Conservation (phyloP, 1,140 invertebrate genomes). For the Yoshiicerus persimilis region DNA sequence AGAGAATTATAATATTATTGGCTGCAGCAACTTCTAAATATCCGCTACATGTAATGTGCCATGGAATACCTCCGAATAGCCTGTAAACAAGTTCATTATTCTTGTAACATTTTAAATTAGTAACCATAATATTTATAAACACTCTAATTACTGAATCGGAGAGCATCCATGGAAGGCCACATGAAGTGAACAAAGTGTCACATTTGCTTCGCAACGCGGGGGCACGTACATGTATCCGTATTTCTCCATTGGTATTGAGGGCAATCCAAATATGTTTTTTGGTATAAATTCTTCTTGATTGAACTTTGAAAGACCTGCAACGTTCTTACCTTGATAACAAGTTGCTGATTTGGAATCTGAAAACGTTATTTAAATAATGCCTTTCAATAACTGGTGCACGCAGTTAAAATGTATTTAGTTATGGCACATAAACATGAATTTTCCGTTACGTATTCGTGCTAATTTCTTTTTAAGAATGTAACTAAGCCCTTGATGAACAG, state of each 20-base stretch:
- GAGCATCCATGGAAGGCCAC: slow-evolving; percentile 43
- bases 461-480: slow-evolving; percentile 35
- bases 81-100: not conserved
- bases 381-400: not conserved
- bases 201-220: slow-evolving; percentile 31
- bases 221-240: slow-evolving; percentile 40
- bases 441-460: slow-evolving; percentile 29
- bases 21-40: slow-evolving; percentile 45
- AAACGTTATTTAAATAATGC: not conserved
- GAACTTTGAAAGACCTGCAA: slow-evolving; percentile 36
- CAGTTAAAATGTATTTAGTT: no score
- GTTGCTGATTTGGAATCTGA: slow-evolving; percentile 39
- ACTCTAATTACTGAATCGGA: slow-evolving; percentile 30
- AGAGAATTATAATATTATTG: slow-evolving; percentile 44
- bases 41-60: slow-evolving; percentile 42
- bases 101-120: not conserved
- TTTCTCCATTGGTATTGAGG: slow-evolving; percentile 38
- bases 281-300: slow-evolving; percentile 40
- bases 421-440: no score
- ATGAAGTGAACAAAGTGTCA: slow-evolving; percentile 32
- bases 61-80: slow-evolving; percentile 37
- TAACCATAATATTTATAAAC: not conserved
- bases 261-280: slow-evolving; percentile 28
- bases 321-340: slow-evolving; percentile 30
- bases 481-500: slow-evolving; percentile 42